A percentile compares a stretch with the other conserved stretches of the same genome.
Evolutionary conservation across 2,888 invertebrate species (phyloP).

Genomic region (Megalurothrips usitatus): DNA sequence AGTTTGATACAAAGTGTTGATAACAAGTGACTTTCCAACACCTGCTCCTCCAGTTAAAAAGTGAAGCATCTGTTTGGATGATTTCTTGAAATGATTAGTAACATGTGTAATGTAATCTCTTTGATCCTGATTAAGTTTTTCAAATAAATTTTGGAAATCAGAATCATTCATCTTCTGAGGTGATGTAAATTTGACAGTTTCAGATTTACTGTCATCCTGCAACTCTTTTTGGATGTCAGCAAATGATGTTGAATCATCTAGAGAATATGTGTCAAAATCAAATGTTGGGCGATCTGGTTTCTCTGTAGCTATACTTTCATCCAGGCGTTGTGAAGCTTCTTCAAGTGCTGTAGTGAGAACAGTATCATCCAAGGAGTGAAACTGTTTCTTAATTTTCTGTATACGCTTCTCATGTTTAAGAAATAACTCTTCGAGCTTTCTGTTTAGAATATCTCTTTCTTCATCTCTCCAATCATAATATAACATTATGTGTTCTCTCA

Average conservation of each 20-base stretch:
- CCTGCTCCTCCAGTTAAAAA: conserved; percentile 37
- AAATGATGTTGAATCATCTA: no score
- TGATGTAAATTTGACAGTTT: not conserved
- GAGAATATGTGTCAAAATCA: no score
- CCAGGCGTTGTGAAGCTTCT: not conserved
- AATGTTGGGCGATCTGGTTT: not conserved
- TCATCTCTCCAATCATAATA: conserved; percentile 39
- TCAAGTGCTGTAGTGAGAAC: conserved; percentile 16
- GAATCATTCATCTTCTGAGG: conserved; percentile 31
- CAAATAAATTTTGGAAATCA: conserved; percentile 32
- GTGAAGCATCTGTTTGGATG: conserved; percentile 28
- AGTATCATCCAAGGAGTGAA: conserved; percentile 18
- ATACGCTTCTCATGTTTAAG: not conserved
- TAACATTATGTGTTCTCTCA: conserved; percentile 38
- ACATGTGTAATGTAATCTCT: not conserved
- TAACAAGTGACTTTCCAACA: conserved; percentile 22
- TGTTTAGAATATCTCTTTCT: conserved; percentile 32
- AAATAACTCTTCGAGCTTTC: not conserved
- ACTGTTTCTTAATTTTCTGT: conserved; percentile 2
- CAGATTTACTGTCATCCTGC: no score
- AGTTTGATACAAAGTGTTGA: not conserved
- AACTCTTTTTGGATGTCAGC: no score
- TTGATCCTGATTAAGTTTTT: conserved; percentile 35
- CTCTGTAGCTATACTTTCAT: not conserved
- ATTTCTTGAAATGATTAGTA: conserved; percentile 20